Evolutionary conservation across 2,797 vertebrate genomes (phyloP).

Genomic region (Crocidura indochinensis): DNA sequence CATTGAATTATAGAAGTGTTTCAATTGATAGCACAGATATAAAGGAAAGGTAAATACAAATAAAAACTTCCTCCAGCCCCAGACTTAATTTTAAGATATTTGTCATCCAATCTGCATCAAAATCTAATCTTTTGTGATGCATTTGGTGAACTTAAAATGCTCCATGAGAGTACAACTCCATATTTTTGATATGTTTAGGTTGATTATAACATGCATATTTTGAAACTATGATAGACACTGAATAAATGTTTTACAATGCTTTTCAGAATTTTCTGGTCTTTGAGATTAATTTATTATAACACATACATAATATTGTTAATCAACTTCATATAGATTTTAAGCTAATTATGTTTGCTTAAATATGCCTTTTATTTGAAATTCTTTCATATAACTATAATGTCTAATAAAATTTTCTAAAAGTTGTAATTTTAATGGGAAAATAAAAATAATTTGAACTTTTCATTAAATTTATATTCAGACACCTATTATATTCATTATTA

Average conservation of each 20-base stretch:
- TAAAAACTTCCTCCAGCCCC: background rate
- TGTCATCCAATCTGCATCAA: background rate
- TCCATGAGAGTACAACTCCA: background rate
- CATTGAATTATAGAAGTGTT: too few relatives aligned
- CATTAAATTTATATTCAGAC: constrained; percentile 65
- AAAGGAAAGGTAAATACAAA: too few relatives aligned
- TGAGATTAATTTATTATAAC: constrained; percentile 2
- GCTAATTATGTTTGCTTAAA: constrained; percentile 29
- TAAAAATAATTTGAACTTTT: constrained; percentile 77
- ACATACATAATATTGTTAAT: too few relatives aligned
- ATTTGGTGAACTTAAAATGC: background rate
- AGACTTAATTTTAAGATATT: background rate
- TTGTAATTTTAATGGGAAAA: constrained; percentile 79
- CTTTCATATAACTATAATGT: constrained; percentile 76
- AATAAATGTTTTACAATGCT: constrained; percentile 9
- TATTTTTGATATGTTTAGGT: background rate
- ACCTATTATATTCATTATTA: too few relatives aligned
- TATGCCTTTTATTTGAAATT: constrained; percentile 72
- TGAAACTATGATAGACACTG: constrained; percentile 10
- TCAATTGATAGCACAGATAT: too few relatives aligned
- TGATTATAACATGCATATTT: background rate
- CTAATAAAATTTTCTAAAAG: constrained; percentile 78
- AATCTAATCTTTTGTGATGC: background rate
- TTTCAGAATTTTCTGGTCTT: background rate
- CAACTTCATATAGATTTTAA: too few relatives aligned